Base-by-base conservation (phyloP, 1,140 invertebrate species). In the Drosophila neocordata region DNA sequence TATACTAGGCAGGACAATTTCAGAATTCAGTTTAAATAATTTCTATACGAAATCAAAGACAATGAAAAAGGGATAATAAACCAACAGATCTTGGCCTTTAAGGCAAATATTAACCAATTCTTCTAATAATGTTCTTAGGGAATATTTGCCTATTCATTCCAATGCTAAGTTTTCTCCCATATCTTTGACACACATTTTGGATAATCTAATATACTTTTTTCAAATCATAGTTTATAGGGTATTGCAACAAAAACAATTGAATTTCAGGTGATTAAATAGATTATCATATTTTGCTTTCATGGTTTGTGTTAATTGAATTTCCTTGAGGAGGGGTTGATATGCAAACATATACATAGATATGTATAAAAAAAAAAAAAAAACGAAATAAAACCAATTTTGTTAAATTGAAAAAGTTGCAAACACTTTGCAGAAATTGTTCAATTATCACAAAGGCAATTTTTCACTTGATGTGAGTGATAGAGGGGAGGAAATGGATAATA, bases 401-500 rank as follows among this genome's bases (percentile, higher is more conserved):
- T 59, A 63, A 81, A 85, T 87, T 74, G 77, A 73, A 87, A 55
- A 55, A 38, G 12, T 20, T 48, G 15, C 41, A 15, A 48, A 48
- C 41, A 48, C 41, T 20, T 48, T 48, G 41, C 41, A 48, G 27
- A 55, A 51, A 55, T 55, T 55, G 52, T 55, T 34, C 52, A 55
- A 53, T 18, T 44, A 44, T 44, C 41, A 44, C 37, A 63, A 58
- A 51, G 41, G 27, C 27, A 31, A 31, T 31, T 31, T 31, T 31
- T 31, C 27, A 31, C 27, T 31, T 31, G 27, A 31, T 24, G 22
- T 24, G n/a, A 7, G 41, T 48, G 15, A 9, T 12, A n/a, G 37
- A 48, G 4, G 7, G 27, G 9, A 15, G 41, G 41, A 48, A 48
- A 48, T 48, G 41, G 41, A 48, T 85, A 80, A 85, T 85, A 69